Conservation (phyloP, 2,113 vertebrate species). For the Serilophus lunatus region DNA sequence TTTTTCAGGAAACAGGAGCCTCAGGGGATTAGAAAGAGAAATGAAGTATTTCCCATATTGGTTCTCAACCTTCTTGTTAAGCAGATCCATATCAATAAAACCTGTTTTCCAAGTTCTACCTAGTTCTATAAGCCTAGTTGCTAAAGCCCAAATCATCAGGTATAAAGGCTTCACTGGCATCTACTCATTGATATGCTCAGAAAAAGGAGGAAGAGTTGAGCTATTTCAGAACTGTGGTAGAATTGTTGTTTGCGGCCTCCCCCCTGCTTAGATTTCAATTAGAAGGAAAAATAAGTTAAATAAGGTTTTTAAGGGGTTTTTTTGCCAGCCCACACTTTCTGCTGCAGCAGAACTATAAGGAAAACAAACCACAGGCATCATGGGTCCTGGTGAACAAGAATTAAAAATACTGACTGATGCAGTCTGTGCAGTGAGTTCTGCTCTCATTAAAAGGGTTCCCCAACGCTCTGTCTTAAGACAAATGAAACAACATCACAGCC, state of each 20-base stretch:
- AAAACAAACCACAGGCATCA: not conserved
- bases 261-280: not conserved
- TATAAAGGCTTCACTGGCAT: not conserved
- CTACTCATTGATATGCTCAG: not conserved
- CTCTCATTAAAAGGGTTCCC: not conserved
- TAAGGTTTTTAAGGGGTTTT: not conserved
- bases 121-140: not conserved
- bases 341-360: not conserved
- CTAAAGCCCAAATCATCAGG: not conserved
- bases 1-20: constrained; percentile 7
- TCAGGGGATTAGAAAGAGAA: not conserved
- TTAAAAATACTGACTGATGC: not conserved
- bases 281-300: not conserved
- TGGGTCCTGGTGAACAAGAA: not conserved
- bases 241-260: not conserved
- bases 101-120: not conserved
- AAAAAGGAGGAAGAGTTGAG: not conserved
- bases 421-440: not conserved
- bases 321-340: not conserved
- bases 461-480: not conserved
- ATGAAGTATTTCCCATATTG: not conserved
- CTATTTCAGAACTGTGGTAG: not conserved
- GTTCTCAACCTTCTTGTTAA: not conserved
- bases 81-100: constrained; percentile 31
- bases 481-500: not conserved